Evolutionary conservation across 2,797 vertebrate genomes (phyloP).

Genomic region (Notamacropus eugenii): DNA sequence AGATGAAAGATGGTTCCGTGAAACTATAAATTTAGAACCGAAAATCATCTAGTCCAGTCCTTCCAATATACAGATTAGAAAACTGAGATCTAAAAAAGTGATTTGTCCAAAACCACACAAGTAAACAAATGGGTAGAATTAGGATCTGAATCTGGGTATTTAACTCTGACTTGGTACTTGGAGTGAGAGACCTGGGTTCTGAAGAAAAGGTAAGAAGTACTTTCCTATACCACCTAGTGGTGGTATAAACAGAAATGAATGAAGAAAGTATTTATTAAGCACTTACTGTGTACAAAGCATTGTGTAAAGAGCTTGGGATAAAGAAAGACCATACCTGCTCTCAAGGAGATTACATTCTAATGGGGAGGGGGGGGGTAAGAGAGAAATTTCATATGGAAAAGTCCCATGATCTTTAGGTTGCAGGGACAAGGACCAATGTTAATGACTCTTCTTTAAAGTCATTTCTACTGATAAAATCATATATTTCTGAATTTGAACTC

Average conservation of each 20-base stretch:
- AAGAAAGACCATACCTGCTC: neutral
- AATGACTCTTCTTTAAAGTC: neutral
- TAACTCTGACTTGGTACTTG: neutral
- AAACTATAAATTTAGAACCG: neutral
- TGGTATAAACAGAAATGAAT: neutral
- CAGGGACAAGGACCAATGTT: neutral
- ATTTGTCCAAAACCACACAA: neutral
- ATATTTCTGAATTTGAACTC: neutral
- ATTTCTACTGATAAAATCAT: neutral
- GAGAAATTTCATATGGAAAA: neutral
- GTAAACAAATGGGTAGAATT: neutral
- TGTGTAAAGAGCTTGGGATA: neutral
- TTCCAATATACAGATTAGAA: neutral
- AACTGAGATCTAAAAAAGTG: neutral
- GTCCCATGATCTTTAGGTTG: neutral
- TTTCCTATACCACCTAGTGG: neutral
- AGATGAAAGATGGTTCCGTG: neutral
- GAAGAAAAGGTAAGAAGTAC: neutral
- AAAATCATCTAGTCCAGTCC: neutral
- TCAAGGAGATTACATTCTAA: neutral
- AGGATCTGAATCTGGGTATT: neutral
- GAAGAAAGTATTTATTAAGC: neutral
- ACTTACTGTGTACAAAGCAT: neutral
- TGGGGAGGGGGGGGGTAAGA: no score
- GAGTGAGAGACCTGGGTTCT: neutral